Evolutionary conservation across 1,140 invertebrate species (phyloP), one percentile per base, ranked within the genome.

Genomic region (Pristionchus pacificus): DNA sequence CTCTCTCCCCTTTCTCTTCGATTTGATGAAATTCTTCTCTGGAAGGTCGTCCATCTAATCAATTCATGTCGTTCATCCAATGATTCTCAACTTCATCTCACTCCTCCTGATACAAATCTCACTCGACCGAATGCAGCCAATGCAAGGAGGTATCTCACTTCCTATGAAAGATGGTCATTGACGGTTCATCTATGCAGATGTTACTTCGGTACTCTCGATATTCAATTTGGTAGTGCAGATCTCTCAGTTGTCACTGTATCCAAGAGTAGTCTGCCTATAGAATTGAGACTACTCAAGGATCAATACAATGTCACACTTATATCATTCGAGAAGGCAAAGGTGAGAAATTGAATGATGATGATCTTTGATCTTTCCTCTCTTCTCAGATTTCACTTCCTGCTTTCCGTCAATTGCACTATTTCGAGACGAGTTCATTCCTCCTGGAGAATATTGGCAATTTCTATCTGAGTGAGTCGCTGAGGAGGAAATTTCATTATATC

Each of bases 321-420:
- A 38, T 91, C 91, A 77, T 98, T 98, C 85, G 95, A 98, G 87
- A 93, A 98, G 85, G 95, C 95, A 1, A 19, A 19, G 19, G 38
- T 49, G 19, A 49, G 38, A 10, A 49, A 10, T 49, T 10, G 38
- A 49, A 49, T 49, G 38, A 10, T 49, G 38, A 10, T 49, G 38
- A n/a, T n/a, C n/a, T n/a, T n/a, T n/a, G n/a, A n/a, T n/a, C n/a
- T n/a, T n/a, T n/a, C n/a, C n/a, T n/a, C n/a, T n/a, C n/a, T n/a
- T n/a, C n/a, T n/a, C 19, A 49, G 38, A 92, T 98, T 28, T 91
- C 95, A 78, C 85, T 98, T 55, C 33, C 68, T 27, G 73, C 80
- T 25, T 85, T 83, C 60, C 75, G 81, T 27, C 78, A 80, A 65
- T 74, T 78, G 24, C 80, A 85, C 68, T 83, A 77, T 60, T 83